Evolutionary conservation across 2,888 invertebrate genomes (phyloP).

Genomic region (Agrochola lota): DNA sequence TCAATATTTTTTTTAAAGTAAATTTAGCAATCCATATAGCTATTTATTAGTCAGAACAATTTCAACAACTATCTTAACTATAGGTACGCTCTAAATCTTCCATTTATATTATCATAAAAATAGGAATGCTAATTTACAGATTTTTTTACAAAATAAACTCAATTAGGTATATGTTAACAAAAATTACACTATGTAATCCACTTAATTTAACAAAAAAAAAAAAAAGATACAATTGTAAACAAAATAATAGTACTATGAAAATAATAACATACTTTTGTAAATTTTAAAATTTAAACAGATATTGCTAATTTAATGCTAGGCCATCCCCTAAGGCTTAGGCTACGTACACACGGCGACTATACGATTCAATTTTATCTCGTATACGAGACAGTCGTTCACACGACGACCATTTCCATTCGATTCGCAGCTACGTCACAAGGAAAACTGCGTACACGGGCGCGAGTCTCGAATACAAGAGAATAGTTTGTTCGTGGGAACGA

Average conservation of each 20-base stretch:
- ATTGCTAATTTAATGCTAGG: conserved; percentile 29
- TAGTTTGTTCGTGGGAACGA: no score
- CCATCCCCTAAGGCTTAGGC: not conserved
- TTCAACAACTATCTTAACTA: not conserved
- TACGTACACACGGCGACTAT: not conserved
- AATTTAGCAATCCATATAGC: not conserved
- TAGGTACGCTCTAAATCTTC: not conserved
- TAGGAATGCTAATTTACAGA: conserved; percentile 25
- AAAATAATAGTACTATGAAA: not conserved
- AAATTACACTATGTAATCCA: not conserved
- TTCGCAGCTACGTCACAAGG: no score
- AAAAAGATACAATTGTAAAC: not conserved
- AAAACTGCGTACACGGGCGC: no score
- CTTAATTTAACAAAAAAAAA: not conserved
- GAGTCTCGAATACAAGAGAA: no score
- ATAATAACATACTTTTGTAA: conserved; percentile 1
- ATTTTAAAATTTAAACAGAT: not conserved
- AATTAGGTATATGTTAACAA: conserved; percentile 2
- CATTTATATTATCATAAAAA: conserved; percentile 10
- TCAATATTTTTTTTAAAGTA: no score
- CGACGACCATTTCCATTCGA: no score
- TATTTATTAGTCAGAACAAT: not conserved
- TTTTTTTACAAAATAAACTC: conserved; percentile 9
- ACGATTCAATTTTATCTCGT: no score
- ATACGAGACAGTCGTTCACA: no score